Base-by-base conservation (phyloP, 1,140 invertebrate species). In the Calycopis cecrops region DNA sequence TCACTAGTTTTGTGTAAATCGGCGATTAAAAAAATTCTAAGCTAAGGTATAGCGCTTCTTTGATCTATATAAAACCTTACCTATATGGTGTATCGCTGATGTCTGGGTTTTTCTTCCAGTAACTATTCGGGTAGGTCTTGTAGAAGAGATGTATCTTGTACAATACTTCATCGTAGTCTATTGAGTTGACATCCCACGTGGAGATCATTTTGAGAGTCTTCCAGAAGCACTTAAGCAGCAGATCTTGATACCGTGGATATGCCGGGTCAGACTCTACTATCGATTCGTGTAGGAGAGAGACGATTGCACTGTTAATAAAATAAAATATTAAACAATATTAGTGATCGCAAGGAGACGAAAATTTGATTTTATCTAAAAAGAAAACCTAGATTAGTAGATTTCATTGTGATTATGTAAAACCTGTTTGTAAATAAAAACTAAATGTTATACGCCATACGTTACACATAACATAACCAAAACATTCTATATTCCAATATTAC, bases 151-250 rank as follows among this genome's bases (percentile, higher is more conserved):
- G 95, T 47, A 96, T 91, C 78, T 97, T 96, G 18, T 93, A 89
- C 12, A 98, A 80, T 61, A 98, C 92, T 4, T 90, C 89, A 78
- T 97, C 95, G 57, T 96, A 93, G 79, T 95, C 92, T 34, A 96
- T 89, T 9, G 94, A 91, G 63, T 92, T 90, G 16, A 92, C 90
- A 37, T 92, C 91, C 90, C 94, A 94, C 12, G 91, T 90, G 2
- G 92, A 91, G 57, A 97, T 92, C 70, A 93, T 91, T 70, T 95
- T 93, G 9, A 95, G 91, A 28, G 95, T 93, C 84, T 96, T 95
- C 96, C 92, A 98, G 62, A 94, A 91, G 80, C 93, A 98, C 85
- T 97, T 97, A 91, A 94, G 96, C 40, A 95, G 93, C 49, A 95
- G 82, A 69, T 95, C 96, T 62, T 92, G 91, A 74, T 93, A 96